A percentile compares a stretch with the other conserved stretches of the same genome.
phyloP scores from a whole-genome alignment of 2,113 vertebrate species.

The Psophia crepitans region DNA sequence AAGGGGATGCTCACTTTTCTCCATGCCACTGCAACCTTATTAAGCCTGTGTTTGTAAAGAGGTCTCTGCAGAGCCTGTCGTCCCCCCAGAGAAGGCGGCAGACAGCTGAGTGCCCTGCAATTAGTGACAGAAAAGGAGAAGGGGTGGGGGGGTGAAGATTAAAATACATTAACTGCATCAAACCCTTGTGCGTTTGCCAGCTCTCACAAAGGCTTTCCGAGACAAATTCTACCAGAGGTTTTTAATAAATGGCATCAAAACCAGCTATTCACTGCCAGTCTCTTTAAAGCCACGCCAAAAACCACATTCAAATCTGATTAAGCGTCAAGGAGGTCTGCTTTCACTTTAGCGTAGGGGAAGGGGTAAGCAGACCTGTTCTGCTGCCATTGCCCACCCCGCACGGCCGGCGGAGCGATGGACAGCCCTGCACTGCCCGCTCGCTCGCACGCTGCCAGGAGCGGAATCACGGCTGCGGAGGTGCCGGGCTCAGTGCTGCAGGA shows the following conservation, averaged over 20 bases:
- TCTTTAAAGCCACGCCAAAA: conserved; percentile 77
- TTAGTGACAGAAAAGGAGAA: conserved; percentile 45
- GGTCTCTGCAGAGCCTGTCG: conserved; percentile 20
- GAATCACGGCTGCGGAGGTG: fast-evolving
- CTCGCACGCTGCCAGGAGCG: fast-evolving
- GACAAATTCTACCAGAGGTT: conserved; percentile 76
- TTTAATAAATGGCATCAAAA: conserved; percentile 77
- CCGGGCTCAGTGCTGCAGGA: fast-evolving
- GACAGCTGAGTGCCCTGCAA: conserved; percentile 53
- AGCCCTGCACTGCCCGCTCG: background rate
- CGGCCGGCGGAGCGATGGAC: background rate
- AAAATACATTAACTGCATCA: conserved; percentile 69
- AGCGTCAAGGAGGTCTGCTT: conserved; percentile 73
- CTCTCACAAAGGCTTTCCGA: conserved; percentile 74
- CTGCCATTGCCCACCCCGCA: background rate
- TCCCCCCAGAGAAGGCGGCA: background rate
- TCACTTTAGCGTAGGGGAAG: conserved; percentile 51
- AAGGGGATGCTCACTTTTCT: conserved; percentile 34
- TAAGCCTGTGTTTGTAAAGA: background rate
- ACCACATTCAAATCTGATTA: conserved; percentile 77
- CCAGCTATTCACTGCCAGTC: conserved; percentile 76
- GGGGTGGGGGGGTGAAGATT: conserved; percentile 30
- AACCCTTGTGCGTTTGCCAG: conserved; percentile 75
- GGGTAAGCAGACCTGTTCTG: background rate
- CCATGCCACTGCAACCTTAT: background rate